Evolutionary conservation across 2,113 vertebrate genomes (phyloP).

Genomic region (Lontra canadensis): DNA sequence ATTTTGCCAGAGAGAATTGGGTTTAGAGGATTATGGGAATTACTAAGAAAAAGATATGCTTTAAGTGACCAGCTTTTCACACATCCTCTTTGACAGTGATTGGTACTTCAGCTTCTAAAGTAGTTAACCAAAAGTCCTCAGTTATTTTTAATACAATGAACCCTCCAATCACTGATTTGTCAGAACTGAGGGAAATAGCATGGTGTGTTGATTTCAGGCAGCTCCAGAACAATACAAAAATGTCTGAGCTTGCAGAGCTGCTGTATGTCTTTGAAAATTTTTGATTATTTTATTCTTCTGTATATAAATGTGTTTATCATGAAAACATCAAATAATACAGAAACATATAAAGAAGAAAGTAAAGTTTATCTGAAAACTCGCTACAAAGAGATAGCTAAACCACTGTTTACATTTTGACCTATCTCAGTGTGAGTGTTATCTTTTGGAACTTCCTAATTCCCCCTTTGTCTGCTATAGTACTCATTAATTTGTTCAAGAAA

Average conservation of each 20-base stretch:
- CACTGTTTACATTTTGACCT: neutral
- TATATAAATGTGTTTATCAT: neutral
- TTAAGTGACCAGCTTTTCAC: neutral
- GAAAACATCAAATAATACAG: neutral
- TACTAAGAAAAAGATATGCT: neutral
- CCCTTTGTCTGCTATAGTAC: neutral
- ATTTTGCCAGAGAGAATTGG: neutral
- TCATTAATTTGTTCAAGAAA: neutral
- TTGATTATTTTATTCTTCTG: slow-evolving; percentile 5
- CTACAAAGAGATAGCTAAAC: neutral
- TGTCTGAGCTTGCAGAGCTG: neutral
- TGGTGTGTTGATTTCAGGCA: neutral
- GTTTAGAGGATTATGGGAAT: neutral
- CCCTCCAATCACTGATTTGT: neutral
- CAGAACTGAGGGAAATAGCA: neutral
- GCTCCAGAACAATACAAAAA: neutral
- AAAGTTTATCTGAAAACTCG: neutral
- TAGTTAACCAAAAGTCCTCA: neutral
- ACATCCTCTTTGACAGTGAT: neutral
- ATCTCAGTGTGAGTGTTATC: neutral
- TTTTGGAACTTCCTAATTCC: neutral
- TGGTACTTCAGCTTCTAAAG: neutral
- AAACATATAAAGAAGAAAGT: neutral
- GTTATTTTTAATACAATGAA: slow-evolving; percentile 39
- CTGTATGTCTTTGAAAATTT: neutral